Conservation (phyloP, 1,140 invertebrate species). For the Hydropsyche tenuis region DNA sequence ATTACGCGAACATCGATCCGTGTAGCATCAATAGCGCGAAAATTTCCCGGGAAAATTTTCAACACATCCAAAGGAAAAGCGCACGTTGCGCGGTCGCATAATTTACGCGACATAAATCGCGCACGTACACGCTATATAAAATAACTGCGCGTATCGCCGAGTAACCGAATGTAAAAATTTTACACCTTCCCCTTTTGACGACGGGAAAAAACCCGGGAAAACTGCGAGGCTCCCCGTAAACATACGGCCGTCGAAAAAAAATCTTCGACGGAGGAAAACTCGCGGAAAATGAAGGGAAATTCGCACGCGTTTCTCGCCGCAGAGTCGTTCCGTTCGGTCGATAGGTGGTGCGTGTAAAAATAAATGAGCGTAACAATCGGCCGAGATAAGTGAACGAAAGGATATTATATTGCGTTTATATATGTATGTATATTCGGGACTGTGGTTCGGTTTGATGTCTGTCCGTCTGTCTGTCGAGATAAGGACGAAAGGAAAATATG, state of each 20-base stretch:
- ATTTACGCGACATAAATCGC: constrained; percentile 27
- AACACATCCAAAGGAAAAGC: not conserved
- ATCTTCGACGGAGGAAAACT: too few relatives aligned
- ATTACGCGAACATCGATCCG: too few relatives aligned
- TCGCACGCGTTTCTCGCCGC: too few relatives aligned
- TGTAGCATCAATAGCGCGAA: too few relatives aligned
- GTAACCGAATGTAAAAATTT: constrained; percentile 24
- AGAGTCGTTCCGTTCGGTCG: too few relatives aligned
- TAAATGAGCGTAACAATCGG: constrained; percentile 24
- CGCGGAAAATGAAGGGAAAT: too few relatives aligned
- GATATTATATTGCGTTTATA: too few relatives aligned
- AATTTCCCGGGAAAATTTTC: too few relatives aligned
- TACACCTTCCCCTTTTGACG: not conserved
- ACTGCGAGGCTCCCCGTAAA: not conserved
- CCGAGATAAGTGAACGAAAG: constrained; percentile 9
- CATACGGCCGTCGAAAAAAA: too few relatives aligned
- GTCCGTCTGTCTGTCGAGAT: constrained; percentile 18
- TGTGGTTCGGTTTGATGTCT: not conserved
- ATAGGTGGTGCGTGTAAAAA: constrained; percentile 9
- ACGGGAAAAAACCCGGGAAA: not conserved
- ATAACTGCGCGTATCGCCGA: constrained; percentile 12
- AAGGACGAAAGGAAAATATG: constrained; percentile 39
- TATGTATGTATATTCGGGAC: not conserved
- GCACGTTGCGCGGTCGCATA: constrained; percentile 18
- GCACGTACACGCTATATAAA: constrained; percentile 16